Evolutionary conservation across 30 jellyfish, hydroid and myxozoan species (phyloP).

Genomic region (Turritopsis rubra): DNA sequence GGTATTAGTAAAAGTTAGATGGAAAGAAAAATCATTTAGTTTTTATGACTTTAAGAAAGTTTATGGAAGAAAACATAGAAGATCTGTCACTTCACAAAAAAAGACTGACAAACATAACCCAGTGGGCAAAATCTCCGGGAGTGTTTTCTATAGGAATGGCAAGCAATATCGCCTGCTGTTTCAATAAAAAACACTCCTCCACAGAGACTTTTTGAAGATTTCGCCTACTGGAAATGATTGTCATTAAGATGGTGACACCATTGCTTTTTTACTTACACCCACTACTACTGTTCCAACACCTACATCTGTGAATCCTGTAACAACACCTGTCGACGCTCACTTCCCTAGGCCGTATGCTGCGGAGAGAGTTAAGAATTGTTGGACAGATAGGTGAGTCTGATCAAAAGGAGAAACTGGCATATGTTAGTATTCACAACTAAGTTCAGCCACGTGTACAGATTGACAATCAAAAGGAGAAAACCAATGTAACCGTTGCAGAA

Average conservation of each 20-base stretch:
- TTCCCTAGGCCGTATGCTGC: background rate
- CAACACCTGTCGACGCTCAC: background rate
- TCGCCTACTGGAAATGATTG: too few relatives aligned
- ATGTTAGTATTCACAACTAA: constrained; percentile 3
- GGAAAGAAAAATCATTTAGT: background rate
- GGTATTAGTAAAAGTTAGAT: background rate
- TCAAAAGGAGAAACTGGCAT: background rate
- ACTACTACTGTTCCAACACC: background rate
- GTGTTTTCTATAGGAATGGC: too few relatives aligned
- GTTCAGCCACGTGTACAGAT: background rate
- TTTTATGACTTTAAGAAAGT: background rate
- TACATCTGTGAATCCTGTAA: background rate
- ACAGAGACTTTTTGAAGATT: too few relatives aligned
- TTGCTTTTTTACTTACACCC: background rate
- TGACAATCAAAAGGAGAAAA: background rate
- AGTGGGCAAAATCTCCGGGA: too few relatives aligned
- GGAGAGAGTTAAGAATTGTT: background rate
- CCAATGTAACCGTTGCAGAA: constrained; percentile 7
- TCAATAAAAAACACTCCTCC: too few relatives aligned
- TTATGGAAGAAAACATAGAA: constrained; percentile 6
- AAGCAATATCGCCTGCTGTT: too few relatives aligned
- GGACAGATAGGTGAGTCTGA: constrained; percentile 10
- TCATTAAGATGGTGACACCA: constrained; percentile 1
- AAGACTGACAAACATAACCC: background rate
- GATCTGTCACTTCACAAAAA: background rate